A percentile compares a stretch with the other conserved stretches of the same genome.
phyloP scores from a whole-genome alignment of 2,113 vertebrate genomes.

The Scatophagus argus region DNA sequence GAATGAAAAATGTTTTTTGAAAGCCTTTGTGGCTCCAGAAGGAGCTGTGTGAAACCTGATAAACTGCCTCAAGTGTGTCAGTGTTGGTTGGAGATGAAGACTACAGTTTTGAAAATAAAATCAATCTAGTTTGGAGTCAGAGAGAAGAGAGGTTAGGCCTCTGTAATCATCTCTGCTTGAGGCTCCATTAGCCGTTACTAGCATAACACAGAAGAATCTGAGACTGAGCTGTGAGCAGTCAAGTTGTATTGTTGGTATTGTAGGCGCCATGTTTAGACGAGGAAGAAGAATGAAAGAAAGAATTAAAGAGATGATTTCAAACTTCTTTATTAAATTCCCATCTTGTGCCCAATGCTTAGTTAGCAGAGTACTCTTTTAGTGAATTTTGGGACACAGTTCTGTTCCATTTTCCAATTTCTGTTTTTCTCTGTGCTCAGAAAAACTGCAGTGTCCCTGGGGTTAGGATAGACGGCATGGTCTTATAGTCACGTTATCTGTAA shows the following conservation, averaged over 20 bases:
- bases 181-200: not conserved
- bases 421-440: constrained; percentile 21
- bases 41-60: not conserved
- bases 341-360: not conserved
- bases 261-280: not conserved
- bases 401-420: constrained; percentile 23
- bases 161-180: not conserved
- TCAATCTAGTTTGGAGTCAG: not conserved
- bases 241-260: not conserved
- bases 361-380: not conserved
- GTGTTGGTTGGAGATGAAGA: not conserved
- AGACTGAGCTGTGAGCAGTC: not conserved
- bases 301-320: not conserved
- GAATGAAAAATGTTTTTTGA: not conserved
- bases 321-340: not conserved
- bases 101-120: not conserved
- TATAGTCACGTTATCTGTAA: constrained; percentile 28
- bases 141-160: not conserved
- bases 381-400: not conserved
- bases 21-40: not conserved
- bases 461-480: constrained; percentile 9
- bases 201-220: not conserved
- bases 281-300: not conserved
- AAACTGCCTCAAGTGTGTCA: not conserved
- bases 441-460: not conserved